Percentiles rank a stretch among this genome's conserved stretches.
These are phyloP conservation scores for Cheirogaleus major DNA, from an alignment of 2,797 vertebrate genomes.

Conservation along the genomic window DNA sequence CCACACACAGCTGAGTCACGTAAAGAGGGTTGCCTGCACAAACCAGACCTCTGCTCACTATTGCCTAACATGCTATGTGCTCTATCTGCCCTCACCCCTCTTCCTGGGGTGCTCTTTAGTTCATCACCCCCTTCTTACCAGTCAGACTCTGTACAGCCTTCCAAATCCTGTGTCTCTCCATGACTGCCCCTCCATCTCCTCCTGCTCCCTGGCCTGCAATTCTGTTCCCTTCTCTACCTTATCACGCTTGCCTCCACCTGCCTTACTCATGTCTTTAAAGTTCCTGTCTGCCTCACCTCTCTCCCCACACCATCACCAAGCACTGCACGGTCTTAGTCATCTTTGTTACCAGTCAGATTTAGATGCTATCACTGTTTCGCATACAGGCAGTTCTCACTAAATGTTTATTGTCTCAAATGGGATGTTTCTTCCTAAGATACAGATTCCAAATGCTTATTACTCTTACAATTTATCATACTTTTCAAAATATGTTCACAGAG, in stretches of 20 bases:
- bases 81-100: not conserved
- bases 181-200: not conserved
- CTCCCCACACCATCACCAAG: not conserved
- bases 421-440: not conserved
- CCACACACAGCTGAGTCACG: not conserved
- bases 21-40: not conserved
- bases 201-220: not conserved
- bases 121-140: not conserved
- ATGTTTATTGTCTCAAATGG: not conserved
- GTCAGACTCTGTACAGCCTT: not conserved
- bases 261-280: not conserved
- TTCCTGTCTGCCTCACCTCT: not conserved
- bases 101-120: not conserved
- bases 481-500: not conserved
- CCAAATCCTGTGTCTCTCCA: too few species aligned
- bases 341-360: too few species aligned
- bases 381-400: not conserved
- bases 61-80: fast-evolving
- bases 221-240: not conserved
- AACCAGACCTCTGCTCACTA: not conserved
- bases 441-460: not conserved
- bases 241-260: not conserved
- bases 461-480: not conserved
- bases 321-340: not conserved
- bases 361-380: not conserved